Base-by-base conservation (phyloP, 2,888 invertebrate genomes). In the Xanthia icteritia region DNA sequence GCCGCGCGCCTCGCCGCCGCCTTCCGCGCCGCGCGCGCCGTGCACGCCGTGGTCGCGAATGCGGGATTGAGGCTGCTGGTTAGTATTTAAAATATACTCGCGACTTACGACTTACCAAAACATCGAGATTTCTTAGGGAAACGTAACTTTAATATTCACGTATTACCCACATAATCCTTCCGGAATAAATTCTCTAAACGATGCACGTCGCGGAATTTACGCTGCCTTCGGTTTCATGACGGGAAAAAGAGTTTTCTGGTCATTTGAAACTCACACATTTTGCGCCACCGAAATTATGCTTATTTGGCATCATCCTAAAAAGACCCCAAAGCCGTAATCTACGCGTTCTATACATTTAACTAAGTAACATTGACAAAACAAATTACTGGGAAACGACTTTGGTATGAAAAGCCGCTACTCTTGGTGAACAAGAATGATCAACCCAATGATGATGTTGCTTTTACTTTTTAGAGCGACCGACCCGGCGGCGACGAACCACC, bases 61-160 rank as follows among this genome's bases (percentile, higher is more conserved):
- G 97, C 97, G 48, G 98, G 98, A 81, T 97, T 98, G 42, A 96
- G 97, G 90, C 94, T 98, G 88, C 94, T 98, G 96, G 98, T 98
- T 92, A 96, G 97, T 88, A 8, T 23, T 23, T 23, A 23, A 9
- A 51, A 8, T 20, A 51, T 51, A 54, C 39, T 39, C 5, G 8
- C n/a, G n/a, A n/a, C n/a, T n/a, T n/a, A n/a, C n/a, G n/a, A n/a
- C n/a, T 31, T 31, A 31, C n/a, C n/a, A 31, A 31, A 31, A 31
- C 31, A 31, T 31, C 31, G 31, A 31, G 31, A 31, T 31, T 31
- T 31, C 31, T 31, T 31, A 31, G 31, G 31, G 1, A 2, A 31
- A 31, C 31, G 31, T 31, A 31, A 31, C 31, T 31, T n/a, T n/a
- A n/a, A n/a, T n/a, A n/a, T n/a, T n/a, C n/a, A n/a, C n/a, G n/a